A percentile compares a stretch with the other conserved stretches of the same genome.
These are phyloP conservation scores for Petrocephalus zakoni DNA, from an alignment of 2,113 vertebrate species.

Conservation along the genomic window DNA sequence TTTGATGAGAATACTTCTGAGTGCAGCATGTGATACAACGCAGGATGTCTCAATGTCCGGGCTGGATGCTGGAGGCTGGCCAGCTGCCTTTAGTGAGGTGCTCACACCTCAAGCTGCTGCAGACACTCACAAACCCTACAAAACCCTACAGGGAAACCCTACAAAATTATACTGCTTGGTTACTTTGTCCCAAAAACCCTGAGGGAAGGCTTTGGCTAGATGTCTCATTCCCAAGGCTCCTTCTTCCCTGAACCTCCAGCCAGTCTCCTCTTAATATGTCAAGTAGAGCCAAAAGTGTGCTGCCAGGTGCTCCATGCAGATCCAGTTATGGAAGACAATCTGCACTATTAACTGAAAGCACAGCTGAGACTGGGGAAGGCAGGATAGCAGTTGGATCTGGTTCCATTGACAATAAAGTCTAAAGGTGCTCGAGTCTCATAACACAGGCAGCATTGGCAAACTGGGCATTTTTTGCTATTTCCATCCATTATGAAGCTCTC, in stretches of 20 bases:
- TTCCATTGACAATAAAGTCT: not conserved
- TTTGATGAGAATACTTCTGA: too few relatives aligned
- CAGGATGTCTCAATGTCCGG: too few relatives aligned
- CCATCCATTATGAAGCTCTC: not conserved
- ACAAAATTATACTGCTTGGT: not conserved
- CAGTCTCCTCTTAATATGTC: not conserved
- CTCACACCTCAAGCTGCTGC: not conserved
- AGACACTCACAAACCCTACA: not conserved
- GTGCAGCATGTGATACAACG: too few relatives aligned
- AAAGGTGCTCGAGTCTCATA: not conserved
- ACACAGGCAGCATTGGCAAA: not conserved
- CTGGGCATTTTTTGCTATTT: too few relatives aligned
- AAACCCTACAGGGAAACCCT: not conserved
- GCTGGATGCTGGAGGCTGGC: too few relatives aligned
- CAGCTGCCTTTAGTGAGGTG: not conserved
- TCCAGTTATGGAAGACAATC: not conserved
- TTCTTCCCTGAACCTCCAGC: not conserved
- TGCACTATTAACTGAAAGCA: not conserved
- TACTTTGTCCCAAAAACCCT: not conserved
- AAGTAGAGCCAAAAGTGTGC: not conserved
- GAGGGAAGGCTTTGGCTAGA: not conserved
- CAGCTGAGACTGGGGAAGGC: not conserved
- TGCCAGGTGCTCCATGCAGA: not conserved
- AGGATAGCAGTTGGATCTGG: not conserved
- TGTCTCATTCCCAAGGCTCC: not conserved